Conservation (phyloP, 2,888 invertebrate species). For the Spodoptera picta region DNA sequence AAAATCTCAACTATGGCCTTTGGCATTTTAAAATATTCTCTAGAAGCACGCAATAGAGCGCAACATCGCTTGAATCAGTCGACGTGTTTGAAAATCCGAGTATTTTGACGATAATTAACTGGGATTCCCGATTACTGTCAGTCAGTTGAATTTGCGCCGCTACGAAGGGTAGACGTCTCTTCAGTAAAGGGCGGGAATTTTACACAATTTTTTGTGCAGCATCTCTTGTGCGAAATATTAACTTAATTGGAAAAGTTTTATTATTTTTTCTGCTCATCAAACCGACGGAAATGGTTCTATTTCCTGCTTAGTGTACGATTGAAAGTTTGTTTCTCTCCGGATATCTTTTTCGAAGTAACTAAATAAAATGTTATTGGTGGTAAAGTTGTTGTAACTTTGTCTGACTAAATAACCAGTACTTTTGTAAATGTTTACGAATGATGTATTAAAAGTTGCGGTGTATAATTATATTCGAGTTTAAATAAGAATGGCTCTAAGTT, state of each 20-base stretch:
- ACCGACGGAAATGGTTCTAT: slow-evolving; percentile 17
- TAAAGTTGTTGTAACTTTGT: slow-evolving; percentile 10
- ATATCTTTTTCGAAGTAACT: slow-evolving; percentile 7
- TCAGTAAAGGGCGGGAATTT: slow-evolving; percentile 14
- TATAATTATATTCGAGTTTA: slow-evolving; percentile 2
- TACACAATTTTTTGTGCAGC: slow-evolving; percentile 11
- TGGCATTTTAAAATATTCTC: slow-evolving; percentile 64
- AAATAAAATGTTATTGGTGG: slow-evolving; percentile 24
- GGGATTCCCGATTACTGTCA: slow-evolving; percentile 69
- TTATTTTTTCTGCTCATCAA: slow-evolving; percentile 13
- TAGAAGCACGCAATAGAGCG: slow-evolving; percentile 62
- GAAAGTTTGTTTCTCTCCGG: slow-evolving; percentile 33
- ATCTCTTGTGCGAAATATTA: slow-evolving; percentile 7
- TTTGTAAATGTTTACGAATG: slow-evolving; percentile 10
- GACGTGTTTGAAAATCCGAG: slow-evolving; percentile 55
- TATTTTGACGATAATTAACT: slow-evolving; percentile 56
- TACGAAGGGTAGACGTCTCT: slow-evolving; percentile 52
- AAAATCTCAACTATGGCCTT: slow-evolving; percentile 48
- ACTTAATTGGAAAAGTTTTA: slow-evolving; percentile 43
- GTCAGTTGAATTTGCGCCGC: slow-evolving; percentile 69
- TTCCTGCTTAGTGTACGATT: slow-evolving; percentile 19
- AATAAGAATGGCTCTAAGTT: slow-evolving; percentile 77
- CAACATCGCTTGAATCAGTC: slow-evolving; percentile 45
- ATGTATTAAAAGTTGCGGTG: slow-evolving; percentile 22
- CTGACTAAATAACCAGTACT: slow-evolving; percentile 9